phyloP scores from a whole-genome alignment of 2,113 vertebrate species.

The Pteropus alecto region DNA sequence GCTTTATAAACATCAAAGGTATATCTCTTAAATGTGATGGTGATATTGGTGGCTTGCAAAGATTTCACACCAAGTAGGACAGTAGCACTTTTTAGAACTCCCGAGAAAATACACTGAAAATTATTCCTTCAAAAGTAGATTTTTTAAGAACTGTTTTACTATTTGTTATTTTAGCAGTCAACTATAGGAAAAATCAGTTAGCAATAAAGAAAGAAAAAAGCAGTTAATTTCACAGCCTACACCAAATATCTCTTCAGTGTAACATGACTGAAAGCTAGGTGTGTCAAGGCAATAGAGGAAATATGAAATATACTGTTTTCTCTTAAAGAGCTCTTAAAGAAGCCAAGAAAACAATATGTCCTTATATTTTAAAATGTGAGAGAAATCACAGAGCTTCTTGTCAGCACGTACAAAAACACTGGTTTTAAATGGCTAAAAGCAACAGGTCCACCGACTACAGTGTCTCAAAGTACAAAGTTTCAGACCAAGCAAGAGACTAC shows the following conservation, averaged over 20 bases:
- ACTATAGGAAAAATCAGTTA: neutral
- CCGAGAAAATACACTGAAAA: conserved; percentile 17
- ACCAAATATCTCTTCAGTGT: neutral
- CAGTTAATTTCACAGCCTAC: neutral
- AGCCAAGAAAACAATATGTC: neutral
- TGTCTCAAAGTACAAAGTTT: neutral
- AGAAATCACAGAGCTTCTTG: neutral
- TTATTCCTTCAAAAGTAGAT: neutral
- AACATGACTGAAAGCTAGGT: neutral
- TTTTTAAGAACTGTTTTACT: neutral
- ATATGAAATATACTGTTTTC: neutral
- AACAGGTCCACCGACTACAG: neutral
- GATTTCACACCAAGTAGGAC: neutral
- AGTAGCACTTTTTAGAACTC: neutral
- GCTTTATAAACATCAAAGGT: neutral
- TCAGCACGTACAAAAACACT: neutral
- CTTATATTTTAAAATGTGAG: neutral
- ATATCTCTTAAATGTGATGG: neutral
- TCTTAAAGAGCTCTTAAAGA: conserved; percentile 27
- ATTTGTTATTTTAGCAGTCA: conserved; percentile 46
- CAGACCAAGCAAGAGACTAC: neutral
- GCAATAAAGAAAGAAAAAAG: neutral
- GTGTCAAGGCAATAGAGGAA: neutral
- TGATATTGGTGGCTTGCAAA: neutral
- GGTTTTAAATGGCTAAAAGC: neutral